Base-by-base conservation (phyloP, 1,140 invertebrate species). In the Ceratosolen fusciceps region DNA sequence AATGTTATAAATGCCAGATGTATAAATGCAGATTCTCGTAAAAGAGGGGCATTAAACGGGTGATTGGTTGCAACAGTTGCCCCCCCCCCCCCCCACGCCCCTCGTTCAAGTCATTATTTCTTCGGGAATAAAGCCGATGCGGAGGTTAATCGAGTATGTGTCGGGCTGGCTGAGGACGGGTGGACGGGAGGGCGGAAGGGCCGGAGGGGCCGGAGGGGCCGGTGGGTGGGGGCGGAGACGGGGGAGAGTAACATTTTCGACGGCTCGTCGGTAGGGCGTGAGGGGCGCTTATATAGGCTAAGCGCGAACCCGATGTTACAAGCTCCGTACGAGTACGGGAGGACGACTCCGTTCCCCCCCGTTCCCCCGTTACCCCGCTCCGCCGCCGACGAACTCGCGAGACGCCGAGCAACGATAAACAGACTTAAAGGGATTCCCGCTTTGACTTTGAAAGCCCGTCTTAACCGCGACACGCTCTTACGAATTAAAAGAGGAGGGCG, bases 401-500 rank as follows among this genome's bases (percentile, higher is more conserved):
- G 9, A 39, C 21, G 34, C 31, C 21, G 29, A 54, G n/a, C 74
- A 47, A 52, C 73, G 65, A 80, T 80, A 75, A 80, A 80, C 78
- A 70, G 62, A 68, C 54, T 75, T 71, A 71, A 80, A 52, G 76
- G 79, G 62, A 68, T 74, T 68, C 62, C 47, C 49, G 54, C 26
- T 62, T 62, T 65, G 60, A 34, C 60, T 37, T 65, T 37, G 67
- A 65, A 37, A 65, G 31, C 31, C 34, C 21, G 2, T 37, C 60
- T 37, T n/a, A 31, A 39, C 39, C 39, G 39, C 24, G 67, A 65
- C 8, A 8, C 19, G 34, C 31, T 9, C 60, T 37, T 9, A n/a
- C 31, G 60, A 65, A 37, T 65, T 65, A 65, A 43, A 43, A 12
- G 39, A 43, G 39, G 39, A 7, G 5, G 5, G 39, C 12, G n/a